These are phyloP conservation scores for Nothocercus julius DNA, from an alignment of 2,113 vertebrate species.

Conservation along the genomic window DNA sequence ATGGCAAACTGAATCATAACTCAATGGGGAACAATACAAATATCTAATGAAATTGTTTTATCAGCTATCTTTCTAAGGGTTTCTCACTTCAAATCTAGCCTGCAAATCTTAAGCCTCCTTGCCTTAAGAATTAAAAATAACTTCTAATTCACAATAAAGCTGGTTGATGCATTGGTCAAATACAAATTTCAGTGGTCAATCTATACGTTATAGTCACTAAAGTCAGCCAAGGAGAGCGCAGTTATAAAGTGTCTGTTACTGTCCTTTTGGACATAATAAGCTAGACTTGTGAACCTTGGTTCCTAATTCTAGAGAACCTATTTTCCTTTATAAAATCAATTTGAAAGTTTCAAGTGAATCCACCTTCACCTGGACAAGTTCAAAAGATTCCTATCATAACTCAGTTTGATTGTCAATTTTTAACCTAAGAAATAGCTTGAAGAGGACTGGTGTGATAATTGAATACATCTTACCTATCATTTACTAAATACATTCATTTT, in stretches of 20 bases:
- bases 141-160: not conserved
- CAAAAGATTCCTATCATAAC: not conserved
- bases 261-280: not conserved
- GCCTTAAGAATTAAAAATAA: not conserved
- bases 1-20: rapidly evolving
- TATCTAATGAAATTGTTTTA: not conserved
- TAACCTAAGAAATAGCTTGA: not conserved
- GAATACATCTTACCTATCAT: not conserved
- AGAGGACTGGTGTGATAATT: not conserved
- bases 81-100: not conserved
- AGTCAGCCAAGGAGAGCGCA: not conserved
- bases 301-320: not conserved
- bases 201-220: not conserved
- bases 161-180: not conserved
- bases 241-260: not conserved
- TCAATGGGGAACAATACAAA: not conserved
- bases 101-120: not conserved
- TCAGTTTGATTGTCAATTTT: not conserved
- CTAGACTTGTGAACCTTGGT: not conserved
- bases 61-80: not conserved
- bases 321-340: not conserved
- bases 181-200: not conserved
- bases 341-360: not conserved
- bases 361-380: not conserved
- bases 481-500: not conserved